Evolutionary conservation across 2,888 invertebrate genomes (phyloP), one percentile per base, ranked within the genome.

Genomic region (Osmoderma eremita): DNA sequence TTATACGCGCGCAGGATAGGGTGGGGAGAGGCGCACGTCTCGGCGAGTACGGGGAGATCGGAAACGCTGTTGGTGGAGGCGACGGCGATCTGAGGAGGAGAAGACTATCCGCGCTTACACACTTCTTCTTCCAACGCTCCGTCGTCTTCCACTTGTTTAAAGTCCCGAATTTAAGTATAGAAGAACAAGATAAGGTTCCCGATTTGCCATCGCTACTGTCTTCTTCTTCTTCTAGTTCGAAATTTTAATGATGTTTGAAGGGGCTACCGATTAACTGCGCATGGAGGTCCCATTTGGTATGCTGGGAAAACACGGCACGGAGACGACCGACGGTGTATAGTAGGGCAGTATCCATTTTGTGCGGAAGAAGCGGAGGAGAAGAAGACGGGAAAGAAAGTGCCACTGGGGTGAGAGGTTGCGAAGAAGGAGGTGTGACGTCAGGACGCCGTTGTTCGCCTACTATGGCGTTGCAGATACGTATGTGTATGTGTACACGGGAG

Each of bases 211-310:
- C 53, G 53, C 18, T 38, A 8, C 18, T 36, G 36, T 38, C 53
- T 30, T 36, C 36, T 17, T 22, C 36, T 36, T 15, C 15, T 53
- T 63, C 56, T 61, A 65, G 62, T 17, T 39, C 65, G 65, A 69
- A 69, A 58, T 71, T 71, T 71, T 71, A 71, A 71, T 71, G 69
- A 71, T 69, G 71, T 71, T 71, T 69, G 68, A 71, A 68, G 69
- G 69, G 69, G 65, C 69, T 67, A 63, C 68, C 69, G 71, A 71
- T 68, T 69, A 71, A 71, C 69, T 71, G 68, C 67, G 68, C 70
- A 67, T 63, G 65, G 70, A 70, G 67, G 67, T 69, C 68, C 76
- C 75, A 76, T 80, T 79, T 78, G 77, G 76, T 70, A 73, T 75
- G 78, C 76, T 76, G 75, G 73, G 50, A 51, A 51, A 30, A 51